Percentiles rank a stretch among this genome's conserved stretches.
phyloP scores from a whole-genome alignment of 2,113 vertebrate species.

The Ailuropoda melanoleuca region DNA sequence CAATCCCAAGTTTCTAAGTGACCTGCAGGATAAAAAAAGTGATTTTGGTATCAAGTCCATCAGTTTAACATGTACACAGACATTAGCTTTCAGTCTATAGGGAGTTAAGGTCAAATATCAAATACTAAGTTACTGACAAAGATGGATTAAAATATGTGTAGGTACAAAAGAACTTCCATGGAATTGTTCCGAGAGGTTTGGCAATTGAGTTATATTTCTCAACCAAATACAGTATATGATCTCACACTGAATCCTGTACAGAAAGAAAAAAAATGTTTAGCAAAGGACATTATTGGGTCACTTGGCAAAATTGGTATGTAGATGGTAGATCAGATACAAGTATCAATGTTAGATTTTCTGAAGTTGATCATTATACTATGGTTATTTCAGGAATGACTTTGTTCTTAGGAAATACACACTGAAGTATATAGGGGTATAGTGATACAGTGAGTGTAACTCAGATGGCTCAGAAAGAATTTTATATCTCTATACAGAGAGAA shows the following conservation, averaged over 20 bases:
- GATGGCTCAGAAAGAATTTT: not conserved
- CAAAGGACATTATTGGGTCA: not conserved
- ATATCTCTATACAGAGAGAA: not conserved
- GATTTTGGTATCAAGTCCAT: not conserved
- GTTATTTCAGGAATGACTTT: slow-evolving; percentile 1
- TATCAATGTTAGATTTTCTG: not conserved
- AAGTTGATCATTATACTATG: not conserved
- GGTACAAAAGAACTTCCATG: not conserved
- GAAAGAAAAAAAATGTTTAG: not conserved
- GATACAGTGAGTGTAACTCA: not conserved
- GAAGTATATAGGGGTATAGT: not conserved
- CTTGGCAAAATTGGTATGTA: not conserved
- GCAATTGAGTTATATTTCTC: slow-evolving; percentile 64
- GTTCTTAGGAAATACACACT: not conserved
- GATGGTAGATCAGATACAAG: not conserved
- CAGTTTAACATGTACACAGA: not conserved
- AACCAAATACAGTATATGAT: slow-evolving; percentile 19
- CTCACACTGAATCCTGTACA: not conserved
- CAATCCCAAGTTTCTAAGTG: slow-evolving; percentile 27
- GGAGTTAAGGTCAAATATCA: not conserved
- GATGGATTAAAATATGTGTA: not conserved
- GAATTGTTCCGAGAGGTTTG: slow-evolving; percentile 8
- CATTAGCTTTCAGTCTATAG: not conserved
- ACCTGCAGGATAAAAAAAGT: slow-evolving; percentile 51
- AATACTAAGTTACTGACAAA: not conserved